Evolutionary conservation across 2,888 invertebrate species (phyloP).

Genomic region (Meliscaeva auricollis): DNA sequence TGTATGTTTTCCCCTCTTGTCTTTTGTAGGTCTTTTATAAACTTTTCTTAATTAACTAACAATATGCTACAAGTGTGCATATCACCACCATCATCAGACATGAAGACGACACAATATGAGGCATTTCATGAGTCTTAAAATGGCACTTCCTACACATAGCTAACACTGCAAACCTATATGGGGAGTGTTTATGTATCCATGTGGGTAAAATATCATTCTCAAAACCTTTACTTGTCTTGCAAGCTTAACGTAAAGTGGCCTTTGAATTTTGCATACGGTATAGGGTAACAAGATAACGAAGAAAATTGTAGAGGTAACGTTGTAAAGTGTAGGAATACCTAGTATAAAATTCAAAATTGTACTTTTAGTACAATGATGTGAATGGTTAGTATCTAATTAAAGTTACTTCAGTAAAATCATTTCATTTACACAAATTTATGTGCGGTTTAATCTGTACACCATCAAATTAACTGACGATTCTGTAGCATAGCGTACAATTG

Average conservation of each 20-base stretch:
- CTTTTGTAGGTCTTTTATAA: constrained; percentile 46
- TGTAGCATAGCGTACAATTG: too few relatives aligned
- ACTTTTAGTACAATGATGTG: constrained; percentile 52
- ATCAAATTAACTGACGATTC: too few relatives aligned
- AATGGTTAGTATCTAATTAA: constrained; percentile 51
- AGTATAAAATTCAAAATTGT: constrained; percentile 52
- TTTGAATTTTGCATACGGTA: constrained; percentile 40
- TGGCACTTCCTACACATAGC: neutral
- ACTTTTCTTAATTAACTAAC: constrained; percentile 63
- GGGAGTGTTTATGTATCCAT: constrained; percentile 5
- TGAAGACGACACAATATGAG: constrained; percentile 19
- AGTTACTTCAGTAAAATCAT: constrained; percentile 39
- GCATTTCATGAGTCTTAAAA: constrained; percentile 28
- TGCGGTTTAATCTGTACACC: constrained; percentile 8
- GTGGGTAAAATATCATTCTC: neutral
- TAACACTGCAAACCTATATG: neutral
- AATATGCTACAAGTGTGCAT: constrained; percentile 37
- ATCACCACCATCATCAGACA: constrained; percentile 24
- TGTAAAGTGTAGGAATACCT: constrained; percentile 7
- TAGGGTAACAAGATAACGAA: constrained; percentile 5
- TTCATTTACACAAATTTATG: constrained; percentile 28
- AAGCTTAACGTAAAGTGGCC: constrained; percentile 17
- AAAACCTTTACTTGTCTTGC: constrained; percentile 25
- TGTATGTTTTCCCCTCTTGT: constrained; percentile 38
- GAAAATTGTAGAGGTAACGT: constrained; percentile 12